Conservation (phyloP, 2,888 invertebrate species). For the Agrypnus murinus region DNA sequence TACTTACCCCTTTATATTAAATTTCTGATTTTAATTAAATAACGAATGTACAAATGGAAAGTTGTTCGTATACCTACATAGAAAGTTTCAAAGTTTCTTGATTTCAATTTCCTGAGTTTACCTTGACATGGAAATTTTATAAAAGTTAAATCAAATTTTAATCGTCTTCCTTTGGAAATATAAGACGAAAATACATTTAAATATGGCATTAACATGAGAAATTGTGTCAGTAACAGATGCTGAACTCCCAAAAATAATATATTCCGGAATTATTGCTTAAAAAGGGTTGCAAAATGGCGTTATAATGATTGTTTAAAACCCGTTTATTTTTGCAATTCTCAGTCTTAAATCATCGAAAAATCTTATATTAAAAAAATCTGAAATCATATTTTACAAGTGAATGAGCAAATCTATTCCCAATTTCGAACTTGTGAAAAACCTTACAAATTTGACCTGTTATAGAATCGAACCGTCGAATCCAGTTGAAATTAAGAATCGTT, state of each 20-base stretch:
- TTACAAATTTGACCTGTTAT: no score
- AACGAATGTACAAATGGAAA: no score
- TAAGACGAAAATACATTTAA: background rate
- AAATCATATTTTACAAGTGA: no score
- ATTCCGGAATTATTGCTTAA: background rate
- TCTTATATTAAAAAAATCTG: no score
- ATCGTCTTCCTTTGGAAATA: background rate
- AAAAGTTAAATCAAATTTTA: constrained; percentile 10
- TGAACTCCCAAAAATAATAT: background rate
- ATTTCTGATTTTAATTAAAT: no score
- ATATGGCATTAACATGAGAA: constrained; percentile 5
- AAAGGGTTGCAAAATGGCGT: background rate
- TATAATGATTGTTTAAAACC: background rate
- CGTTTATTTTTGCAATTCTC: background rate
- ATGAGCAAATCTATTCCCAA: no score
- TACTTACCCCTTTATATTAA: no score
- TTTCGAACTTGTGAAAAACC: no score
- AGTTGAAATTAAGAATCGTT: background rate
- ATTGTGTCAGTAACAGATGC: constrained; percentile 13
- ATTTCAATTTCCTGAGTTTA: constrained; percentile 5
- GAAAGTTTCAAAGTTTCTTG: background rate
- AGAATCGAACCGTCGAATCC: no score
- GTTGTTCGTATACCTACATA: no score
- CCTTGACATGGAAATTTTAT: constrained; percentile 13
- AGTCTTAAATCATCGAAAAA: no score